A percentile compares a stretch with the other conserved stretches of the same genome.
Conservation (phyloP, 2,888 invertebrate genomes). For the Zhengitettix transpicula region DNA sequence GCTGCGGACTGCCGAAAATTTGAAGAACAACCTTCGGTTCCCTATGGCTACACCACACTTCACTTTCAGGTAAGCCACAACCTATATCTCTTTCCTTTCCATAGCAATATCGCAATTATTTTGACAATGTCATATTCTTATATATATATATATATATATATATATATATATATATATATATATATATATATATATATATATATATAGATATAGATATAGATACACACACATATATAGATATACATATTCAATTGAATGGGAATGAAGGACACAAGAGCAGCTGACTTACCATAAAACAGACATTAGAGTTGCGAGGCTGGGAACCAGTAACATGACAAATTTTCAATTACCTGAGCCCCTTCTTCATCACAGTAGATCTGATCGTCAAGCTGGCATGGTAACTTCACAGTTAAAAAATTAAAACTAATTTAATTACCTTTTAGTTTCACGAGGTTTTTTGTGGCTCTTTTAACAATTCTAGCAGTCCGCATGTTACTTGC, state of each 20-base stretch:
- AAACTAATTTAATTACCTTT: constrained; percentile 3
- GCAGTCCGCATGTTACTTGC: background rate
- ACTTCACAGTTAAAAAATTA: background rate
- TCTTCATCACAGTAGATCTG: background rate
- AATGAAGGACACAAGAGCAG: too few relatives aligned
- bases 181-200: too few relatives aligned
- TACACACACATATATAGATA: background rate
- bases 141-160: too few relatives aligned
- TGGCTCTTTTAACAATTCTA: constrained; percentile 8
- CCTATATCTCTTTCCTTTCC: constrained; percentile 2
- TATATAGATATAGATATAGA: background rate
- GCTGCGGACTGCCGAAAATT: too few relatives aligned
- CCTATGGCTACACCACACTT: background rate
- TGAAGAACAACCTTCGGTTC: too few relatives aligned
- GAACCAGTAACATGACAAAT: too few relatives aligned
- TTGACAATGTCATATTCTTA: too few relatives aligned
- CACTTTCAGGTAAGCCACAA: too few relatives aligned
- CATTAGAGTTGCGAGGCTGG: too few relatives aligned
- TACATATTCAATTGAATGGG: background rate
- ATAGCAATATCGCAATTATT: background rate
- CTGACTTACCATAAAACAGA: too few relatives aligned
- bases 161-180: too few relatives aligned
- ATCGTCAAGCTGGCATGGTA: background rate
- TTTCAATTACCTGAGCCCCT: too few relatives aligned
- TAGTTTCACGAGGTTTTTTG: constrained; percentile 9